Percentiles rank a stretch among this genome's conserved stretches.
Conservation (phyloP, 1,140 invertebrate species). For the Leptopilina clavipes region DNA sequence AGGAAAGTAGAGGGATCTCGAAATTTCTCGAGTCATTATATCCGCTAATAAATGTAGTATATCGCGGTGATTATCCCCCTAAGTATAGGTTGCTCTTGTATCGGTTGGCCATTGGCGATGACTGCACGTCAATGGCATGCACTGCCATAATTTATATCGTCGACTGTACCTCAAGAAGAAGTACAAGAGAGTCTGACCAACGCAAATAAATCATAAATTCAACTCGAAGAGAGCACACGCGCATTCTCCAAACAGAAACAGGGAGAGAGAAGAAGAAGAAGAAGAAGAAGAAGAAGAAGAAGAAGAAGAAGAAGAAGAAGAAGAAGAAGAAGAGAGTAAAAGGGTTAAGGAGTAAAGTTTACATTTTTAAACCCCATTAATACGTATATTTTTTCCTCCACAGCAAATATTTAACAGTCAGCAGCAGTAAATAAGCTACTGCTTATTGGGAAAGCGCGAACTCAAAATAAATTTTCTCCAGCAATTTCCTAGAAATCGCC, state of each 20-base stretch:
- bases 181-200: constrained; percentile 48
- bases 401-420: too few relatives aligned
- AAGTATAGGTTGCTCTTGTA: constrained; percentile 70
- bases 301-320: too few relatives aligned
- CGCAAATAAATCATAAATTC: constrained; percentile 70
- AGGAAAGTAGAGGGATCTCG: constrained; percentile 52
- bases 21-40: constrained; percentile 64
- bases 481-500: too few relatives aligned
- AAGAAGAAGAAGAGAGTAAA: constrained; percentile 29
- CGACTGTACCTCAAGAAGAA: constrained; percentile 49
- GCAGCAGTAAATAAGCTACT: too few relatives aligned
- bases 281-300: too few relatives aligned
- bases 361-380: background rate
- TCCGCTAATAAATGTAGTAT: constrained; percentile 72
- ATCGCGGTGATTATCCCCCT: constrained; percentile 71
- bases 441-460: too few relatives aligned
- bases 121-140: constrained; percentile 69
- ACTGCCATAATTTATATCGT: constrained; percentile 67
- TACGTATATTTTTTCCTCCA: too few relatives aligned
- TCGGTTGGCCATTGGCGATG: constrained; percentile 65
- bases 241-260: constrained; percentile 45
- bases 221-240: constrained; percentile 56
- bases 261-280: too few relatives aligned
- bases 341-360: constrained; percentile 1
- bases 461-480: too few relatives aligned